These are phyloP conservation scores for Sphaeramia orbicularis DNA, from an alignment of 2,797 vertebrate genomes.

Conservation along the genomic window DNA sequence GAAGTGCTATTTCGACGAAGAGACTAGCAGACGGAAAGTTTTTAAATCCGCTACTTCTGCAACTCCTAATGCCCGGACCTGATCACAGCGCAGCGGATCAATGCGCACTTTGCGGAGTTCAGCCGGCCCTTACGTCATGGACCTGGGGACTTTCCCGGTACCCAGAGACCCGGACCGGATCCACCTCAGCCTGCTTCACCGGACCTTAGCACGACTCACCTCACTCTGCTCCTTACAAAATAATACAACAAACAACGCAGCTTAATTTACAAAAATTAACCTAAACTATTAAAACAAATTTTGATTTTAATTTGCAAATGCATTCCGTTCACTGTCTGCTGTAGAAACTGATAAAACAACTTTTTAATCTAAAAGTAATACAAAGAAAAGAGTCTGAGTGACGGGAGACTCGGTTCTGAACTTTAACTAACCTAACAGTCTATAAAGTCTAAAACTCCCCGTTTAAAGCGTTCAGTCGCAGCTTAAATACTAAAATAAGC, in stretches of 20 bases:
- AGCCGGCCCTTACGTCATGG: constrained; percentile 75
- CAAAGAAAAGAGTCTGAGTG: background rate
- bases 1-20: constrained; percentile 64
- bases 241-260: too few species aligned
- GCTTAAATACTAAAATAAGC: fast-evolving
- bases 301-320: too few species aligned
- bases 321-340: background rate
- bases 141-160: constrained; percentile 69
- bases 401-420: background rate
- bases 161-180: too few species aligned
- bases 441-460: background rate
- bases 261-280: too few species aligned
- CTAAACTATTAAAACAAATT: too few species aligned
- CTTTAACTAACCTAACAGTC: background rate
- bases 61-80: constrained; percentile 77
- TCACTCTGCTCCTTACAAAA: too few species aligned
- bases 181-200: too few species aligned
- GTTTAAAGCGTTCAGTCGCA: background rate
- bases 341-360: background rate
- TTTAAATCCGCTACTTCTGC: constrained; percentile 82
- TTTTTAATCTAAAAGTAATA: background rate
- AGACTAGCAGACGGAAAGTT: constrained; percentile 78
- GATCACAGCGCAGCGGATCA: constrained; percentile 64
- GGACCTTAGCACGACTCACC: too few species aligned
- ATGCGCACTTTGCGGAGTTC: constrained; percentile 74